These are phyloP conservation scores for Oncorhynchus clarkii DNA, from an alignment of 2,113 vertebrate genomes.

Conservation along the genomic window DNA sequence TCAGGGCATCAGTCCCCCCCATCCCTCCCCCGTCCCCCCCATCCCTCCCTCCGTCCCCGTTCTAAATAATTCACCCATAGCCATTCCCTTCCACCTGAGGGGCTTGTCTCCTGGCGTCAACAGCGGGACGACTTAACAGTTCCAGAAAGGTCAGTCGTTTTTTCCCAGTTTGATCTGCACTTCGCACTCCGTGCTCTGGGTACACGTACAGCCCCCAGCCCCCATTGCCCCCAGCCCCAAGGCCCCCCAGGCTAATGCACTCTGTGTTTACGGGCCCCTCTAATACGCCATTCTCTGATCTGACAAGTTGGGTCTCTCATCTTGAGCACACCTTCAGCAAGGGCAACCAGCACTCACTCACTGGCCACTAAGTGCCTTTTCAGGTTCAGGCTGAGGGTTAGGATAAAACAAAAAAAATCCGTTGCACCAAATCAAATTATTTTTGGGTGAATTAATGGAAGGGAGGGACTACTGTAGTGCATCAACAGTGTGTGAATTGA, in stretches of 20 bases:
- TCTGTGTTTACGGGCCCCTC: constrained; percentile 60
- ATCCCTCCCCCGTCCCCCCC: background rate
- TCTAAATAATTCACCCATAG: constrained; percentile 80
- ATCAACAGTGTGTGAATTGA: constrained; percentile 48
- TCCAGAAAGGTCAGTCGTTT: constrained; percentile 75
- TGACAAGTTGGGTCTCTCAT: constrained; percentile 67
- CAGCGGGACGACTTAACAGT: constrained; percentile 78
- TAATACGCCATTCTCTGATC: constrained; percentile 60
- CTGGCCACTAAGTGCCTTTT: constrained; percentile 66
- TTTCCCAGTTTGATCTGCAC: constrained; percentile 48
- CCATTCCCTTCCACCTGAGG: constrained; percentile 81
- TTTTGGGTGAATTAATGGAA: constrained; percentile 64
- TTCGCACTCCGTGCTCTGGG: constrained; percentile 17
- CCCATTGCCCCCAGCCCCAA: background rate
- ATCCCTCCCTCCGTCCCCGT: constrained; percentile 43
- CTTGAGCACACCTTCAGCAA: constrained; percentile 69
- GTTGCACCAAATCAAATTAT: constrained; percentile 60
- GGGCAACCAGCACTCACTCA: constrained; percentile 21
- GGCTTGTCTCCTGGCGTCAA: constrained; percentile 81
- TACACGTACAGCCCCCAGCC: background rate
- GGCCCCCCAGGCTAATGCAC: constrained; percentile 57
- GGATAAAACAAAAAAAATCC: constrained; percentile 22
- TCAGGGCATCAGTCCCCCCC: background rate
- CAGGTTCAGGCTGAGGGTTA: constrained; percentile 40
- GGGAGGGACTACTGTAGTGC: constrained; percentile 42